A percentile compares a stretch with the other conserved stretches of the same genome.
Evolutionary conservation across 2,113 vertebrate species (phyloP).

Genomic region (Etheostoma cragini): DNA sequence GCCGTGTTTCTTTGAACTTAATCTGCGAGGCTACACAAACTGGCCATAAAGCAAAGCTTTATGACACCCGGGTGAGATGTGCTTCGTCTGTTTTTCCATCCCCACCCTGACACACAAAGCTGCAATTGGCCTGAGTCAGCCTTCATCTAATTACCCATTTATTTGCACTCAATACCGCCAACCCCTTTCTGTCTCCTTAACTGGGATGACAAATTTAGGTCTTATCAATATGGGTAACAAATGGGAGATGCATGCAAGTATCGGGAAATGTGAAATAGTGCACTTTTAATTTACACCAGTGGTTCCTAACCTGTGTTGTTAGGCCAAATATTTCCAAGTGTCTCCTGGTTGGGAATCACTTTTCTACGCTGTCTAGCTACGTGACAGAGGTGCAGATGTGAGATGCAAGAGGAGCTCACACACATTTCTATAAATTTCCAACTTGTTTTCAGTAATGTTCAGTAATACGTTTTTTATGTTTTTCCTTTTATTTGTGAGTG

Average conservation of each 20-base stretch:
- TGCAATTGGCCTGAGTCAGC: conserved; percentile 80
- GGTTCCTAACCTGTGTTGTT: not conserved
- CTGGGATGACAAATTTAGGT: conserved; percentile 65
- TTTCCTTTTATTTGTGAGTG: not conserved
- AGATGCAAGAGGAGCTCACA: not conserved
- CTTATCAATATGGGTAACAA: conserved; percentile 58
- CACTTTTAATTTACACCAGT: conserved; percentile 12
- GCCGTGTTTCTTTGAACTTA: conserved; percentile 81
- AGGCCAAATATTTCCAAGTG: not conserved
- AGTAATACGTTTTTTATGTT: not conserved
- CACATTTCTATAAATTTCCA: not conserved
- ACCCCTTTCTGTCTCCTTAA: conserved; percentile 64
- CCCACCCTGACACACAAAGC: conserved; percentile 74
- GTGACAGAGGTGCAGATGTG: conserved; percentile 10
- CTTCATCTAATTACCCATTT: conserved; percentile 76
- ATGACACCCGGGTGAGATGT: conserved; percentile 77
- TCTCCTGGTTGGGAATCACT: not conserved
- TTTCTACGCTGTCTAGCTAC: not conserved
- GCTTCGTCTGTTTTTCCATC: conserved; percentile 78
- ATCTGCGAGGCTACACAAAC: conserved; percentile 83
- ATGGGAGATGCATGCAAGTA: conserved; percentile 34
- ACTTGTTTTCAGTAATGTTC: conserved; percentile 2
- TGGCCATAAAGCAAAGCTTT: conserved; percentile 81
- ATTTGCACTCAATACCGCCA: conserved; percentile 67
- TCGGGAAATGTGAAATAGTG: conserved; percentile 32